Evolutionary conservation across 2,113 vertebrate species (phyloP).

Genomic region (Silurus meridionalis): DNA sequence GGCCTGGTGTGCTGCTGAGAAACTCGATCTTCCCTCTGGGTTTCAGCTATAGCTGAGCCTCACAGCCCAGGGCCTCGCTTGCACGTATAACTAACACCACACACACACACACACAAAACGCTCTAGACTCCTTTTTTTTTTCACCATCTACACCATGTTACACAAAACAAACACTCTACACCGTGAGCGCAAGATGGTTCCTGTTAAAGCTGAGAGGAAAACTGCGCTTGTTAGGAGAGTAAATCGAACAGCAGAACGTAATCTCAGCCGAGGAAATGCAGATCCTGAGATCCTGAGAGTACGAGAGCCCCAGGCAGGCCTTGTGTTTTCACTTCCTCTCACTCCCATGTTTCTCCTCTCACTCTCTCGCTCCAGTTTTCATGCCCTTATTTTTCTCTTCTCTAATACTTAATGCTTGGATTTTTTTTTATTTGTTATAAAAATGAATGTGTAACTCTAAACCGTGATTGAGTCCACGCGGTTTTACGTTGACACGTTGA

Average conservation of each 20-base stretch:
- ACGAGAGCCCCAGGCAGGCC: constrained; percentile 17
- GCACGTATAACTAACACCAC: constrained; percentile 16
- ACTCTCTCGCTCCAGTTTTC: constrained; percentile 10
- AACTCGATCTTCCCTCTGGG: constrained; percentile 56
- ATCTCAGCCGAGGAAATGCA: constrained; percentile 38
- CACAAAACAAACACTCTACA: constrained; percentile 4
- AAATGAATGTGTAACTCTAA: background rate
- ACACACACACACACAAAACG: background rate
- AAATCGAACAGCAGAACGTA: constrained; percentile 17
- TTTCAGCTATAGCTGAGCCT: constrained; percentile 47
- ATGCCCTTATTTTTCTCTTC: background rate
- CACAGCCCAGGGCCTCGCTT: constrained; percentile 32
- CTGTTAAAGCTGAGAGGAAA: constrained; percentile 27
- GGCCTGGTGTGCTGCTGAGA: constrained; percentile 55
- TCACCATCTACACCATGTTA: background rate
- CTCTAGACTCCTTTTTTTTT: background rate
- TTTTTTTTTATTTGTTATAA: background rate
- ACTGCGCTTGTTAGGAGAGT: constrained; percentile 12
- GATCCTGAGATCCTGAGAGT: constrained; percentile 16
- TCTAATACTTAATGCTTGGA: background rate
- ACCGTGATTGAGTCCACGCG: background rate
- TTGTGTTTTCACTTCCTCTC: constrained; percentile 35
- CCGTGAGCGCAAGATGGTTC: constrained; percentile 13
- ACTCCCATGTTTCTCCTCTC: constrained; percentile 19
- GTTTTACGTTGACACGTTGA: background rate